phyloP scores from a whole-genome alignment of 2,113 vertebrate species.

The Petaurus breviceps region DNA sequence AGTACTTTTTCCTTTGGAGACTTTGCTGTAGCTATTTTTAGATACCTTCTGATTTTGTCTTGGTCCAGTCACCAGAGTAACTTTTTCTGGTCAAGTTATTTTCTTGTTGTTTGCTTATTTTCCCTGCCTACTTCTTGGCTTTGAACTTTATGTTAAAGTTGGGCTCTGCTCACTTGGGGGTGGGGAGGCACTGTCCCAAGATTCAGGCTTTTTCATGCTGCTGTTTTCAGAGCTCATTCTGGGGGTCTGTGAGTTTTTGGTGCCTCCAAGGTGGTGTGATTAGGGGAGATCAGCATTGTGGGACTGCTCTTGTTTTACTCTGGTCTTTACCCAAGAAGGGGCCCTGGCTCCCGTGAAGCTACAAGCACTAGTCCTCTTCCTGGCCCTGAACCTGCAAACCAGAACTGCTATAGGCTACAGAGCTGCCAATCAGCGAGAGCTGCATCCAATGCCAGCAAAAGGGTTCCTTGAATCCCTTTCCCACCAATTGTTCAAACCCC shows the following conservation, averaged over 20 bases:
- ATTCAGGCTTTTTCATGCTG: not conserved
- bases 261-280: not conserved
- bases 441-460: not conserved
- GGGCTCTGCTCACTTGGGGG: not conserved
- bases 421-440: not conserved
- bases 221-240: not conserved
- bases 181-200: not conserved
- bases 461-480: not conserved
- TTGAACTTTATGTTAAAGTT: not conserved
- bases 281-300: not conserved
- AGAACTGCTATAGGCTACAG: not conserved
- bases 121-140: not conserved
- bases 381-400: not conserved
- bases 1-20: not conserved
- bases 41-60: not conserved
- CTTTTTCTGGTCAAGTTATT: not conserved
- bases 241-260: not conserved
- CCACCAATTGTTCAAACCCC: not conserved
- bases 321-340: not conserved
- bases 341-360: not conserved
- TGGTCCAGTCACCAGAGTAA: not conserved
- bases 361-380: not conserved
- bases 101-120: not conserved
- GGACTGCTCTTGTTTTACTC: not conserved
- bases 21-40: not conserved